Conservation (phyloP, 2,113 vertebrate genomes). For the Raphicerus campestris region DNA sequence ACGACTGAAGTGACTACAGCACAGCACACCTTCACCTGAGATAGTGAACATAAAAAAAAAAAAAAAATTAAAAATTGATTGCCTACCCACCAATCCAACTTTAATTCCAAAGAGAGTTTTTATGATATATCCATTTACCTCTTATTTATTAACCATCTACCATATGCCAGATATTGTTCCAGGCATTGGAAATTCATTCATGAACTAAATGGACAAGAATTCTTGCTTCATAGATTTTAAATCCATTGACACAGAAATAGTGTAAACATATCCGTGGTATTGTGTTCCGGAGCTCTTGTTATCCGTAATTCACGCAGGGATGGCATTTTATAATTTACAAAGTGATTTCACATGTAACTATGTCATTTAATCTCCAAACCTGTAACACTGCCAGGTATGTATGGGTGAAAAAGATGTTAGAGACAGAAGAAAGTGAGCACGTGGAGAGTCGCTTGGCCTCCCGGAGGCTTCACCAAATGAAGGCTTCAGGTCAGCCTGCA, state of each 20-base stretch:
- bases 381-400: neutral
- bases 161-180: neutral
- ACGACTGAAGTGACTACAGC: neutral
- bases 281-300: neutral
- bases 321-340: neutral
- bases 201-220: slow-evolving; percentile 18
- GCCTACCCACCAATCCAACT: neutral
- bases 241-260: neutral
- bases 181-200: neutral
- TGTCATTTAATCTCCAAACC: neutral
- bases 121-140: neutral
- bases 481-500: neutral
- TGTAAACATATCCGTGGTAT: neutral
- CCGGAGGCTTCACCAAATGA: neutral
- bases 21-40: neutral
- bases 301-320: neutral
- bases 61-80: neutral
- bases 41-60: neutral
- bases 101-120: neutral
- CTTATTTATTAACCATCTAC: slow-evolving; percentile 8
- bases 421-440: neutral
- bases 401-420: neutral
- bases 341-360: neutral
- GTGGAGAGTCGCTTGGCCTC: neutral
- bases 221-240: neutral